Percentiles rank a stretch among this genome's conserved stretches.
These are phyloP conservation scores for Petrocephalus sullivani DNA, from an alignment of 2,797 vertebrate genomes.

Conservation along the genomic window DNA sequence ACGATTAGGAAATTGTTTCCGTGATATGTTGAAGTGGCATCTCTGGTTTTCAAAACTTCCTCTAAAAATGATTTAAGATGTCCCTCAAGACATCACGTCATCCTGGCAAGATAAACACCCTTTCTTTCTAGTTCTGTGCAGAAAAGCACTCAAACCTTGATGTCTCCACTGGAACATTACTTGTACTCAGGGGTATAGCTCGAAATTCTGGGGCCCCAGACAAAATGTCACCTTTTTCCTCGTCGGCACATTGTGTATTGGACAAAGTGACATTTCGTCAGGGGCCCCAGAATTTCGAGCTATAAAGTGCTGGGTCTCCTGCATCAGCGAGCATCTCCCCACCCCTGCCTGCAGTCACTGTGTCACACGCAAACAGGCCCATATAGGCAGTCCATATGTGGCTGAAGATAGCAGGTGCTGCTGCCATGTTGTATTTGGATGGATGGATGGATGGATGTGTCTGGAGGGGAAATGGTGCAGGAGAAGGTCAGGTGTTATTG, in stretches of 20 bases:
- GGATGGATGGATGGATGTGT: background rate
- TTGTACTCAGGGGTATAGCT: background rate
- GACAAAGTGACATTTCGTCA: background rate
- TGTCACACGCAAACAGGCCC: background rate
- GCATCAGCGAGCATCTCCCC: background rate
- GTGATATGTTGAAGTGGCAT: background rate
- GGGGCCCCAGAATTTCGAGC: background rate
- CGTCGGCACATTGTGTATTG: background rate
- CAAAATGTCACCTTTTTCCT: background rate
- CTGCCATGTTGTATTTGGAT: background rate
- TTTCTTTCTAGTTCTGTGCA: background rate
- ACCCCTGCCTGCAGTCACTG: background rate
- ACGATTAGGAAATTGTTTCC: slow-evolving; percentile 8
- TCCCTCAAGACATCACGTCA: background rate
- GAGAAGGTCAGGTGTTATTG: background rate
- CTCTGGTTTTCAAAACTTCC: background rate
- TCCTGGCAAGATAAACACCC: background rate
- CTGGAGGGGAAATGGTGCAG: background rate
- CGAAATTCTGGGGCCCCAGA: background rate
- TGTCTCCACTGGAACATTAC: background rate
- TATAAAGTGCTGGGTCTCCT: background rate
- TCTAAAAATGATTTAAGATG: background rate
- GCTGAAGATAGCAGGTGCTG: background rate
- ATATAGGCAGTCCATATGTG: background rate
- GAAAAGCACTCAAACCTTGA: background rate